Evolutionary conservation across 2,888 invertebrate species (phyloP).

Genomic region (Exephanes ischioxanthus): DNA sequence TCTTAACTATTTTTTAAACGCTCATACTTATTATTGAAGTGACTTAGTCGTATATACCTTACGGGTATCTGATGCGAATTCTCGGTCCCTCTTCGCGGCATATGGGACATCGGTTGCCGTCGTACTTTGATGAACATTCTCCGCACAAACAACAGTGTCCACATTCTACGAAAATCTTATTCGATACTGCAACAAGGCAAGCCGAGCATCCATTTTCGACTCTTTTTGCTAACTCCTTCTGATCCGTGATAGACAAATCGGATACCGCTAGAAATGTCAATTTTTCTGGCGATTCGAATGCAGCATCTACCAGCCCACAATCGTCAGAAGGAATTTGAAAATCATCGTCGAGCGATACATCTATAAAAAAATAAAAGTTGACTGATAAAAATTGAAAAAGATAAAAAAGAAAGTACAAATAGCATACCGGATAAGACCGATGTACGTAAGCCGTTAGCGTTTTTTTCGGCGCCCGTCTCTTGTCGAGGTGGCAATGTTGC

Average conservation of each 20-base stretch:
- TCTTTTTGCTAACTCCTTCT: not conserved
- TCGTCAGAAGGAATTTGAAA: not conserved
- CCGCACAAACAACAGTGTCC: not conserved
- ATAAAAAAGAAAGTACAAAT: not conserved
- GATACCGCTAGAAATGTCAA: not conserved
- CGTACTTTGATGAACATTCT: not conserved
- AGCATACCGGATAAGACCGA: not conserved
- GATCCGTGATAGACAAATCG: not conserved
- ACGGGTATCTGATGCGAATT: not conserved
- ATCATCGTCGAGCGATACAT: conserved; percentile 3
- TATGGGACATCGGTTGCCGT: not conserved
- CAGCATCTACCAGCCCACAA: not conserved
- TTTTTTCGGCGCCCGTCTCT: not conserved
- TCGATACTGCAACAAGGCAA: not conserved
- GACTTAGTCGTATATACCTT: not conserved
- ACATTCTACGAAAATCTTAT: not conserved
- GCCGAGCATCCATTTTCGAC: not conserved
- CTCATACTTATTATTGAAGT: not conserved
- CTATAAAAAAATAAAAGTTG: not conserved
- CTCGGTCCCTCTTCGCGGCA: not conserved
- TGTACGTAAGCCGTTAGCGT: not conserved
- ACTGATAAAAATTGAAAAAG: not conserved
- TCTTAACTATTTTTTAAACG: not conserved
- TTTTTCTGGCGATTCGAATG: not conserved
- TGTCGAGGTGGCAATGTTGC: not conserved